Evolutionary conservation across 2,797 vertebrate species (phyloP), one percentile per base, ranked within the genome.

Genomic region (Trachurus trachurus): DNA sequence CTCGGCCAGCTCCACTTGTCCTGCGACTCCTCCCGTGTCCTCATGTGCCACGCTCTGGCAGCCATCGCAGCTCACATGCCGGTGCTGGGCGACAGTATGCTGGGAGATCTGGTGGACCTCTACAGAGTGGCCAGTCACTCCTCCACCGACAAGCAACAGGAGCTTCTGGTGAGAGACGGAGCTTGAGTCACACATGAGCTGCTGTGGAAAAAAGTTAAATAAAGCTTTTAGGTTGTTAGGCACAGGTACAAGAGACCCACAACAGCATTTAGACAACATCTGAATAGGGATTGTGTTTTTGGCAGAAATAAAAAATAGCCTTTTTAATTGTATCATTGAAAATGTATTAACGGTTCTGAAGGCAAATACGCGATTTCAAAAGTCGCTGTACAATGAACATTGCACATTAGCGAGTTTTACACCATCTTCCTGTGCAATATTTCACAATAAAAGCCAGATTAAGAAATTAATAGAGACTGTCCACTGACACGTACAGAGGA

Each of bases 51-150:
- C 71, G 97, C 97, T 64, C 89, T 99, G 74, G 96, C 98, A 0
- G 97, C 98, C 84, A 97, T 99, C 17, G 97, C 98, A 87, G 97
- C 97, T 93, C 97, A 98, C 90, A 94, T 98, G 86, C 98, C 98
- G 0, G 97, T 99, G 68, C 70, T 99, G 78, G 98, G 97, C 0
- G 97, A 99, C 6, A 97, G 97, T 9, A 99, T 99, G 95, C 96
- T 99, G 49, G 97, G 97, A 69, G 97, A 99, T 88, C 94, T 99
- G 4, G 93, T 99, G 92, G 98, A 98, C 62, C 96, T 99, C 59
- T 98, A 97, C 88, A 95, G 95, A 83, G 95, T 97, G 67, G 97
- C 97, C 40, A 96, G 96, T 71, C 95, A 87, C 44, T 97, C 97
- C 16, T 91, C 96, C 63, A 97, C 97, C 0, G 96, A 97, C 91